Evolutionary conservation across 2,797 vertebrate species (phyloP).

Genomic region (Chaunax sp.): DNA sequence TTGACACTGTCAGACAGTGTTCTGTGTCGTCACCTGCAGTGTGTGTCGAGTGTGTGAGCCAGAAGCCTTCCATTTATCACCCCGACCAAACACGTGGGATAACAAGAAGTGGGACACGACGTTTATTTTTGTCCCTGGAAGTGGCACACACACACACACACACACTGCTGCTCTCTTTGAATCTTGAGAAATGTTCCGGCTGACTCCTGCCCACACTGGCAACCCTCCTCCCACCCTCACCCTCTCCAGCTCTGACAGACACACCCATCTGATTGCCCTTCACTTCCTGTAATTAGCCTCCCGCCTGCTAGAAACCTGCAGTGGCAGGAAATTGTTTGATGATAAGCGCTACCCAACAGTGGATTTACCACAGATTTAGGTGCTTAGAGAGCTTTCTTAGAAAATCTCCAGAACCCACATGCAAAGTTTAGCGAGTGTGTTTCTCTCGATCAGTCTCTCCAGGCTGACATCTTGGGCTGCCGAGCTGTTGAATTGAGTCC

Average conservation of each 20-base stretch:
- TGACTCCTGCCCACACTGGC: constrained; percentile 21
- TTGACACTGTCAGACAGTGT: constrained; percentile 2
- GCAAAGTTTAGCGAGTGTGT: constrained; percentile 24
- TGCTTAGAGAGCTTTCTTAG: constrained; percentile 36
- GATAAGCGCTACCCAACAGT: constrained; percentile 39
- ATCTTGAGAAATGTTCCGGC: constrained; percentile 29
- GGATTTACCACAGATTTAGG: constrained; percentile 53
- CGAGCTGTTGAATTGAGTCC: constrained; percentile 21
- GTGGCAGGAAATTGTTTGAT: constrained; percentile 76
- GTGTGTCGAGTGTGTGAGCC: constrained; percentile 20
- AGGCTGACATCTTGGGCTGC: constrained; percentile 8
- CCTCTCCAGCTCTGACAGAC: constrained; percentile 29
- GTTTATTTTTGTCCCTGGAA: constrained; percentile 75
- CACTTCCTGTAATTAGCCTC: constrained; percentile 80
- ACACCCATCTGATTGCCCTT: constrained; percentile 73
- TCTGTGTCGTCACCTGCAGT: constrained; percentile 23
- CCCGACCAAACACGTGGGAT: constrained; percentile 39
- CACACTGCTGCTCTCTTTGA: constrained; percentile 11
- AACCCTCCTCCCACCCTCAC: not conserved
- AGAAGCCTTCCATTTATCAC: constrained; percentile 48
- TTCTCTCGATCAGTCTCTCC: constrained; percentile 35
- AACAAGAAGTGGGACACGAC: constrained; percentile 60
- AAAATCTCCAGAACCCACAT: constrained; percentile 34
- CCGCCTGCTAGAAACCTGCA: constrained; percentile 50
- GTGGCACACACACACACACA: constrained; percentile 59